phyloP scores from a whole-genome alignment of 1,140 invertebrate genomes.

The Drosophila equinoxialis region DNA sequence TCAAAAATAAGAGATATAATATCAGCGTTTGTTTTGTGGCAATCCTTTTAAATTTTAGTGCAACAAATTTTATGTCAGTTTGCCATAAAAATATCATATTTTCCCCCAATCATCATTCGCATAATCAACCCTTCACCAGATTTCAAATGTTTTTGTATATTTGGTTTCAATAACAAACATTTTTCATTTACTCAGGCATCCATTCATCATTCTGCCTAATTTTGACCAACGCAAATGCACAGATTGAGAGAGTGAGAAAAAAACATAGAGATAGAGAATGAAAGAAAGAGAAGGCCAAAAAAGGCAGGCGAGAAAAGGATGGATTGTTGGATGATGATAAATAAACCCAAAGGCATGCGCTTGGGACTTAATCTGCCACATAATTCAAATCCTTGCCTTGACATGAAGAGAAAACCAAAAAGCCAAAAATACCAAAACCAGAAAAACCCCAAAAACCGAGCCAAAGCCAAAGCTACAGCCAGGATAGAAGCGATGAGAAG shows the following conservation, averaged over 20 bases:
- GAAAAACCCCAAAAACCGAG: slow-evolving; percentile 2
- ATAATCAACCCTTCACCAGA: slow-evolving; percentile 49
- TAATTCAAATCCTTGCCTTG: slow-evolving; percentile 65
- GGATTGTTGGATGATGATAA: slow-evolving; percentile 39
- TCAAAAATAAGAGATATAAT: neutral
- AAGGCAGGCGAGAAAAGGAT: slow-evolving; percentile 4
- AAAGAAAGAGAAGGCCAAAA: too few species aligned
- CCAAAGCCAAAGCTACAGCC: slow-evolving; percentile 24
- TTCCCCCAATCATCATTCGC: slow-evolving; percentile 17
- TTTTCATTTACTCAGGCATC: slow-evolving; percentile 1
- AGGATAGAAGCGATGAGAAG: slow-evolving; percentile 31
- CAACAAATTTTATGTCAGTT: neutral
- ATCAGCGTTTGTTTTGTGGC: too few species aligned
- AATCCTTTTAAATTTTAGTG: too few species aligned
- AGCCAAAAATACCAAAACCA: slow-evolving; percentile 27
- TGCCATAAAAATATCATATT: neutral
- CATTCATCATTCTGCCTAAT: slow-evolving; percentile 50
- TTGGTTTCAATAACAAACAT: slow-evolving; percentile 10
- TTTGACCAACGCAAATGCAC: slow-evolving; percentile 10
- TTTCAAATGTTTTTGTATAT: slow-evolving; percentile 9
- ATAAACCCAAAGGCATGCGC: slow-evolving; percentile 70
- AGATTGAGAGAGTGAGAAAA: neutral
- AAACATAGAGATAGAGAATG: neutral
- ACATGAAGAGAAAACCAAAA: slow-evolving; percentile 47
- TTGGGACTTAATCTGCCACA: slow-evolving; percentile 72